Evolutionary conservation across 2,888 invertebrate species (phyloP).

Genomic region (Byasa hedistus): DNA sequence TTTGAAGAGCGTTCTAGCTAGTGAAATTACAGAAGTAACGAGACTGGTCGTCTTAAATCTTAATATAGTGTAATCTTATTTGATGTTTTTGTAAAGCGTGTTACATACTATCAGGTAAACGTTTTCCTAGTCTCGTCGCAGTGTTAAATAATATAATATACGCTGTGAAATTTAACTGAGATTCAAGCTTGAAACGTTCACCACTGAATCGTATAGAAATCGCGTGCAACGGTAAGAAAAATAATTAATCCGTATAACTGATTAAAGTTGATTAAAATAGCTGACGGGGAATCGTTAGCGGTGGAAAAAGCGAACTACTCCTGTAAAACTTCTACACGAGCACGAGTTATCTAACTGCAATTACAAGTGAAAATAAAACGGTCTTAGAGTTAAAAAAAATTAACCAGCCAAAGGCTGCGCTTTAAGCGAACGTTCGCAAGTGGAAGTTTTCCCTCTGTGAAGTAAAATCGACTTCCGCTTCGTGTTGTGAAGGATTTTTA

Average conservation of each 20-base stretch:
- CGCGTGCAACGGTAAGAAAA: background rate
- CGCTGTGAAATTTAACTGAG: background rate
- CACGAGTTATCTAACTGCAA: conserved; percentile 20
- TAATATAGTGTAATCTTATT: too few relatives aligned
- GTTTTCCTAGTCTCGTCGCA: too few relatives aligned
- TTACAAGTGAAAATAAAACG: conserved; percentile 20
- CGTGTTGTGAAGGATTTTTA: conserved; percentile 11
- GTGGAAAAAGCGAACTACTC: conserved; percentile 4
- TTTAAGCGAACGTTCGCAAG: conserved; percentile 14
- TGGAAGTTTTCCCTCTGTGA: conserved; percentile 27
- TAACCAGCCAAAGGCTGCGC: conserved; percentile 2
- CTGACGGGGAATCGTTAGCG: background rate
- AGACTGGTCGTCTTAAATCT: too few relatives aligned
- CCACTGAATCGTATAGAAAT: background rate
- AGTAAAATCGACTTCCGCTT: conserved; percentile 5
- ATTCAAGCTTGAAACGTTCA: background rate
- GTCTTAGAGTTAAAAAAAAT: conserved; percentile 9
- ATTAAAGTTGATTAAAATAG: conserved; percentile 1
- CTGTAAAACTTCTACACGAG: conserved; percentile 19
- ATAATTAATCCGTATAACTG: background rate
- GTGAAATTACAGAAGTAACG: too few relatives aligned
- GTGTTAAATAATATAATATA: too few relatives aligned
- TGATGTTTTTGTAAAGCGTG: too few relatives aligned
- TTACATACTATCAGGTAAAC: too few relatives aligned
- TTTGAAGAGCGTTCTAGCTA: too few relatives aligned